These are phyloP conservation scores for Urocynchramus pylzowi DNA, from an alignment of 2,113 vertebrate species.

Conservation along the genomic window DNA sequence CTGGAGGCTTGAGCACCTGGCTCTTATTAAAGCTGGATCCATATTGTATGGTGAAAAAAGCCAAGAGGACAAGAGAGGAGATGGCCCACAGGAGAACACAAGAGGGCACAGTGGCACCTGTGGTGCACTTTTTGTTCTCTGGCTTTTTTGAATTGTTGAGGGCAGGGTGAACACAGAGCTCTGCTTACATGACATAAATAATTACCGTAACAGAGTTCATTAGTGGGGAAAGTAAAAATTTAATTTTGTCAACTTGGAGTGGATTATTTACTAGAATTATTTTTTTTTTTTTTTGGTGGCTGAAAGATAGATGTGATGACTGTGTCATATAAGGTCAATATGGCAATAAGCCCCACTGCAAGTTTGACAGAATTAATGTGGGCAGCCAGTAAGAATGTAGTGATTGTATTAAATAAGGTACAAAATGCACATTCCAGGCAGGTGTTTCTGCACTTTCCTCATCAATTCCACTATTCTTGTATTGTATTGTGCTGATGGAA, in stretches of 20 bases:
- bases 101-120: conserved; percentile 62
- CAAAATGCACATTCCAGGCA: neutral
- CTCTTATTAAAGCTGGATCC: conserved; percentile 24
- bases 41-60: neutral
- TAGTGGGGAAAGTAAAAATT: neutral
- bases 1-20: conserved; percentile 18
- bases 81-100: conserved; percentile 32
- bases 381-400: neutral
- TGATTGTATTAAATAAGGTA: neutral
- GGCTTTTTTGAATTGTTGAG: neutral
- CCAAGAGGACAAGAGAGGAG: neutral
- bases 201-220: neutral
- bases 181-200: neutral
- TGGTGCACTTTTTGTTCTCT: neutral
- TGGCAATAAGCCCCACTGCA: neutral
- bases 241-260: neutral
- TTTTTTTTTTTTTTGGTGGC: neutral
- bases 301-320: neutral
- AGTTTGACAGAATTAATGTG: neutral
- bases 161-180: neutral
- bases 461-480: neutral
- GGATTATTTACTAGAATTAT: neutral
- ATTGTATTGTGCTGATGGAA: neutral
- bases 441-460: neutral
- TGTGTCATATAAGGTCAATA: neutral